phyloP scores from a whole-genome alignment of 2,797 vertebrate species.

The Eulemur coronatus region DNA sequence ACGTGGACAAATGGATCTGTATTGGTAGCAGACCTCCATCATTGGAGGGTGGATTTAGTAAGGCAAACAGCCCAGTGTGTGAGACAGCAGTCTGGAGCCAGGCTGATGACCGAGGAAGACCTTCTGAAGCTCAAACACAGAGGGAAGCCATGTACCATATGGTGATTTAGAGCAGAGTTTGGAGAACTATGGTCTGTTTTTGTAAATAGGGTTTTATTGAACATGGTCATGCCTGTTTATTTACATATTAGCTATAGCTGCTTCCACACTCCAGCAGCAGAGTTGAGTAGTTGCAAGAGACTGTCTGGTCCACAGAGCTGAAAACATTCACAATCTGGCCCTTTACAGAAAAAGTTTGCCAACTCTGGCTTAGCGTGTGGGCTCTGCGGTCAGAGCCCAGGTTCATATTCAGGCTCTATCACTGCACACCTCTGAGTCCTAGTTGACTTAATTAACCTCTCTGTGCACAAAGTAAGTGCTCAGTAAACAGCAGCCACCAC shows the following conservation, averaged over 20 bases:
- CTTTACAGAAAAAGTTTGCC: neutral
- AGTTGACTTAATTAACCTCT: neutral
- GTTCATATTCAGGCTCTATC: fast-evolving
- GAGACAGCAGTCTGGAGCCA: neutral
- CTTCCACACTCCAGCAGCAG: neutral
- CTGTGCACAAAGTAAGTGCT: neutral
- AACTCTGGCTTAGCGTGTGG: neutral
- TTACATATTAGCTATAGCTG: neutral
- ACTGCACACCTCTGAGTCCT: neutral
- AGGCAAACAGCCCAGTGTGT: fast-evolving
- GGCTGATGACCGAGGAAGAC: neutral
- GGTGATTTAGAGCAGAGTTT: fast-evolving
- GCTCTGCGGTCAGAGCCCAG: neutral
- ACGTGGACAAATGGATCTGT: neutral
- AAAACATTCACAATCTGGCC: neutral
- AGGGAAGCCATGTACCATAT: fast-evolving
- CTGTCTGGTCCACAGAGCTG: neutral
- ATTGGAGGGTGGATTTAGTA: neutral
- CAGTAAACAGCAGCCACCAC: neutral
- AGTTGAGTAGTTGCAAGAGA: neutral
- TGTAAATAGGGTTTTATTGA: no score
- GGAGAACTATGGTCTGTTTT: neutral
- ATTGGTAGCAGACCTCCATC: neutral
- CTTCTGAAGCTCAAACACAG: neutral
- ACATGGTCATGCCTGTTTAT: neutral